phyloP scores from a whole-genome alignment of 2,113 vertebrate genomes.

The Phalacrocorax aristotelis region DNA sequence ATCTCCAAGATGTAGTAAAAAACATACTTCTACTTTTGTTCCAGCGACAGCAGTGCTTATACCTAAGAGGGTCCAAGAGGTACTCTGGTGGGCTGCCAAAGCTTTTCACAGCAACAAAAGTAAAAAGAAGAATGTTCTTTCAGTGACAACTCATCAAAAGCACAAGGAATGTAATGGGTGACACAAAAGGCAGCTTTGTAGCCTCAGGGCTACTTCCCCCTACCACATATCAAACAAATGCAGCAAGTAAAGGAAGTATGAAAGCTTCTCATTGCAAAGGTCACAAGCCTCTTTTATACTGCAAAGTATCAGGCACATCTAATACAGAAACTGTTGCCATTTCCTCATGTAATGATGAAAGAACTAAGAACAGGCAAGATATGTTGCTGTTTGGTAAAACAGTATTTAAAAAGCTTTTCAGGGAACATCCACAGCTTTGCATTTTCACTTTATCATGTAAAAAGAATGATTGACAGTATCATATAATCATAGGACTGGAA shows the following conservation, averaged over 20 bases:
- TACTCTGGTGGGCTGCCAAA: not conserved
- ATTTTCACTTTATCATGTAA: not conserved
- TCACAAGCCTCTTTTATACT: not conserved
- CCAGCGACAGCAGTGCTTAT: not conserved
- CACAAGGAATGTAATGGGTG: not conserved
- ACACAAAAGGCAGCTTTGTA: not conserved
- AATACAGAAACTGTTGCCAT: not conserved
- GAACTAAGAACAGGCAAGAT: not conserved
- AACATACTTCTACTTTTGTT: not conserved
- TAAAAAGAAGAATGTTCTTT: not conserved
- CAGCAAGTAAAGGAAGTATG: not conserved
- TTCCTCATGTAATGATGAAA: not conserved
- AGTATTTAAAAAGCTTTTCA: not conserved
- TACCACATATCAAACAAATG: not conserved
- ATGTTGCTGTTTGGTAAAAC: fast-evolving
- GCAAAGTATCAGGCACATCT: not conserved
- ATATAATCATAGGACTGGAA: not conserved
- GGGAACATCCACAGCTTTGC: not conserved
- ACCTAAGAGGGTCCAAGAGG: not conserved
- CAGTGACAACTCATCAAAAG: not conserved
- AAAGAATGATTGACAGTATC: not conserved
- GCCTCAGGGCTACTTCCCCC: not conserved
- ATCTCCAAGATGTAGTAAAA: not conserved
- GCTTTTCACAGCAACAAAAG: not conserved
- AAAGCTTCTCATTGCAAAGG: not conserved